phyloP scores from a whole-genome alignment of 2,797 vertebrate species.

The Sebastes trivittatus region DNA sequence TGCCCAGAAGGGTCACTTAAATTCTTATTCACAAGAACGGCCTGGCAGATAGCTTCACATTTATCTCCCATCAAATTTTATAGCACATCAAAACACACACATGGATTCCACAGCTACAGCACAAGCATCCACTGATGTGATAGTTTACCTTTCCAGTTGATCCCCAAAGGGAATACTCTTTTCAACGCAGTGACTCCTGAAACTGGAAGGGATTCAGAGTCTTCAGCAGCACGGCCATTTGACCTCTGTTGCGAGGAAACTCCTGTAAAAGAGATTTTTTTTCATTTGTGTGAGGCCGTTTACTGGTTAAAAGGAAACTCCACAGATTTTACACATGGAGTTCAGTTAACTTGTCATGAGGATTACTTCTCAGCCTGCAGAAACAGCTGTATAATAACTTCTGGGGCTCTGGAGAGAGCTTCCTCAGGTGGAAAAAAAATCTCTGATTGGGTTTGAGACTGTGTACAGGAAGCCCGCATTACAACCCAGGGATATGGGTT shows the following conservation, averaged over 20 bases:
- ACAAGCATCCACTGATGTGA: background rate
- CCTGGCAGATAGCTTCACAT: background rate
- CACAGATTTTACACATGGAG: background rate
- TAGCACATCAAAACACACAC: conserved; percentile 7
- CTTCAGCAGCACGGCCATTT: background rate
- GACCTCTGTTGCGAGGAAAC: background rate
- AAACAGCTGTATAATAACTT: background rate
- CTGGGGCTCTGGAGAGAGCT: background rate
- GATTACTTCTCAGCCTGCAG: background rate
- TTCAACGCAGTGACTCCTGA: background rate
- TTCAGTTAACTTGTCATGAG: background rate
- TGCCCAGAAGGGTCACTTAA: conserved; percentile 6
- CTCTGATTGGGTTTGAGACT: background rate
- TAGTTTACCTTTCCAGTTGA: conserved; percentile 14
- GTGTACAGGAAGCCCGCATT: background rate
- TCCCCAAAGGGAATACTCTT: background rate
- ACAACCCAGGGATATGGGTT: background rate
- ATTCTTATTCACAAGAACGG: conserved; percentile 2
- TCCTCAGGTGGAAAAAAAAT: background rate
- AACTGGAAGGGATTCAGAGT: background rate
- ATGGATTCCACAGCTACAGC: background rate
- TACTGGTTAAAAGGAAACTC: background rate
- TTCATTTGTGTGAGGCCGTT: background rate
- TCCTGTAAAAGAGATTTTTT: background rate
- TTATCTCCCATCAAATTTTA: conserved; percentile 21